These are phyloP conservation scores for Tipula vernalis DNA, from an alignment of 2,888 invertebrate species.

Conservation along the genomic window DNA sequence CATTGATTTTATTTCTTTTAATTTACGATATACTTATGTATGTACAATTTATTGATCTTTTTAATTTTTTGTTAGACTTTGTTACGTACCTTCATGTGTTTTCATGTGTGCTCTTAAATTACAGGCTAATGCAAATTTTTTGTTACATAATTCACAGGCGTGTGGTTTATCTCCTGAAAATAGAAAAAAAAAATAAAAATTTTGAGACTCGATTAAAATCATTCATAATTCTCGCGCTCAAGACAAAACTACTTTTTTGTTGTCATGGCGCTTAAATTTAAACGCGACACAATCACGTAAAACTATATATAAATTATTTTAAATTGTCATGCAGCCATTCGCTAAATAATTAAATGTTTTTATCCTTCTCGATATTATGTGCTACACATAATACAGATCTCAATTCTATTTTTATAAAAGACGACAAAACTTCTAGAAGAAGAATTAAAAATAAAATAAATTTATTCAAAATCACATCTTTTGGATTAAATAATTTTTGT, in stretches of 20 bases:
- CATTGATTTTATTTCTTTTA: neutral
- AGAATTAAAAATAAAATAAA: neutral
- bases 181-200: neutral
- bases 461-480: neutral
- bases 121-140: conserved; percentile 59
- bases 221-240: neutral
- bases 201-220: neutral
- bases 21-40: neutral
- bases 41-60: no score
- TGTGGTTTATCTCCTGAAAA: conserved; percentile 56
- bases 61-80: neutral
- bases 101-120: conserved; percentile 61
- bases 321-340: neutral
- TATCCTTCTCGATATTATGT: neutral
- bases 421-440: neutral
- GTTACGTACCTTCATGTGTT: conserved; percentile 50
- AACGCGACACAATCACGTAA: neutral
- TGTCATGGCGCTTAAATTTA: neutral
- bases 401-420: neutral
- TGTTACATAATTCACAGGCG: conserved; percentile 54
- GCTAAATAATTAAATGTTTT: neutral
- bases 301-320: neutral
- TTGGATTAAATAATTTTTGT: neutral
- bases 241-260: neutral
- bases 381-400: neutral